Conservation (phyloP, 2,797 vertebrate genomes). For the Catharus ustulatus region DNA sequence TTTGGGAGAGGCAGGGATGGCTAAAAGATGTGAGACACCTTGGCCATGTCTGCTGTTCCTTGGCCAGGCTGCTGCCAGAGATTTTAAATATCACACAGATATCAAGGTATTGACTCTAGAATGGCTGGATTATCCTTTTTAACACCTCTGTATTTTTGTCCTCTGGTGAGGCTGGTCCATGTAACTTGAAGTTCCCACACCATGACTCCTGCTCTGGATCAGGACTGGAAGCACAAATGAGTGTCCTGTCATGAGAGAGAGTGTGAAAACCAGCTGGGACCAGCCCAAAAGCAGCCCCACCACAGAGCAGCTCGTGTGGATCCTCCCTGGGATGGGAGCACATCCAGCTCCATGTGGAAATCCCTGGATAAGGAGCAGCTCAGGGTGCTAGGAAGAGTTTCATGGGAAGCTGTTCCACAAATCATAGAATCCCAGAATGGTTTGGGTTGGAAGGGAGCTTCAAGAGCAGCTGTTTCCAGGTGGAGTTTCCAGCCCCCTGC, state of each 20-base stretch:
- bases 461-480: not conserved
- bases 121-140: not conserved
- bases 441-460: not conserved
- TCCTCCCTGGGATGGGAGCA: not conserved
- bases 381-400: not conserved
- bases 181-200: not conserved
- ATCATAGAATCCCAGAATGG: not conserved
- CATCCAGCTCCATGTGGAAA: not conserved
- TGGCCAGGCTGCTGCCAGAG: not conserved
- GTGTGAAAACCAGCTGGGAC: not conserved
- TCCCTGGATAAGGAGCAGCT: not conserved
- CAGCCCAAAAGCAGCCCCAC: not conserved
- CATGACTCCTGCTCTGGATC: not conserved
- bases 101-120: not conserved
- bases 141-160: rapidly evolving
- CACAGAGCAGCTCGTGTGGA: not conserved
- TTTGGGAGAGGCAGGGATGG: not conserved
- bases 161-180: not conserved
- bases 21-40: not conserved
- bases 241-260: not conserved
- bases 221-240: not conserved
- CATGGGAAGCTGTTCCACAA: not conserved
- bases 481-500: not conserved
- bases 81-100: not conserved
- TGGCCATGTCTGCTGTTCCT: not conserved